Conservation (phyloP, 92 coral and sea anemone genomes). For the Zoanthus sociatus region DNA sequence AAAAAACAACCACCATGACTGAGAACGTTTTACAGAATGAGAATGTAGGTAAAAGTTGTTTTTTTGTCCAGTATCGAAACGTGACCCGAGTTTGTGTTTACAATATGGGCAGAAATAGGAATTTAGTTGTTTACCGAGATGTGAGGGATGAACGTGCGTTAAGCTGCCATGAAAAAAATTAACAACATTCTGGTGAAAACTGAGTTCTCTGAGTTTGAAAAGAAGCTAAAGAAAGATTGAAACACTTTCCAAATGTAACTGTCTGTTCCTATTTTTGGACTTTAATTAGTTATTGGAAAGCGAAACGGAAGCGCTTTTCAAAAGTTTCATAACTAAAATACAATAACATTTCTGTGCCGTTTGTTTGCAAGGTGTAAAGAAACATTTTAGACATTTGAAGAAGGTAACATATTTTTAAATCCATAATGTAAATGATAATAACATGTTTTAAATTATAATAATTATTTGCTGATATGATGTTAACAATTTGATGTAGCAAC, state of each 20-base stretch:
- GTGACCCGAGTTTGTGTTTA: neutral
- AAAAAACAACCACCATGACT: neutral
- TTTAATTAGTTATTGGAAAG: too few relatives aligned
- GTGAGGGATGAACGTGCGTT: neutral
- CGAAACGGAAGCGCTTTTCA: neutral
- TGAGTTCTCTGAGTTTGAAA: too few relatives aligned
- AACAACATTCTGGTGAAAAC: neutral
- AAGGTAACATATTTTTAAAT: neutral
- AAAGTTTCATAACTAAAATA: neutral
- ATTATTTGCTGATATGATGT: neutral
- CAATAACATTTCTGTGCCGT: neutral
- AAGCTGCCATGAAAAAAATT: neutral
- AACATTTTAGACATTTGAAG: slow-evolving; percentile 15
- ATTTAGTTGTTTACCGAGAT: neutral
- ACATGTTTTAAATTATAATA: neutral
- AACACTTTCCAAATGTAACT: neutral
- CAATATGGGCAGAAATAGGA: neutral
- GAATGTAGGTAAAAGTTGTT: neutral
- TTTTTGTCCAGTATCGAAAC: neutral
- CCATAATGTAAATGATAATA: neutral
- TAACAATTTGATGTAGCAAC: too few relatives aligned
- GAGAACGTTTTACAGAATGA: neutral
- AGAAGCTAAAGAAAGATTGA: neutral
- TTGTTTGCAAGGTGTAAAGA: neutral
- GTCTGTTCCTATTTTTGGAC: neutral